Base-by-base conservation (phyloP, 2,113 vertebrate genomes). In the Serranochromis macrocephalus region DNA sequence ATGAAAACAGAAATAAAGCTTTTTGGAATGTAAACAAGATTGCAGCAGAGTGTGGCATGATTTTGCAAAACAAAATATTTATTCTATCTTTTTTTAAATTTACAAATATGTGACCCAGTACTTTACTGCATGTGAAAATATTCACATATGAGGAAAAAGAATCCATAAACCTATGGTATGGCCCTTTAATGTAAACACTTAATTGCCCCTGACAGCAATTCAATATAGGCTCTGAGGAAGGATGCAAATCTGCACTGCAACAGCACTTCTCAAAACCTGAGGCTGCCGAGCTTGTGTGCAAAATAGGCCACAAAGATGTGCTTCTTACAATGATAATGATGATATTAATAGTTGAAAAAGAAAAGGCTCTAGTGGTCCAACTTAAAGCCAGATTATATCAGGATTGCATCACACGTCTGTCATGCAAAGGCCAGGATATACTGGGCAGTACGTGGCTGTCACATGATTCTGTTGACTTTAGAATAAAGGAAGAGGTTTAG, bases 301-400 rank as follows among this genome's bases (percentile, higher is more conserved):
- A 54, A 85, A 57, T 40, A 82, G 7, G 16, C 66, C 38, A 36
- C 45, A 85, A 26, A 82, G 55, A 53, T 88, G 45, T 80, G 26
- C 33, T 61, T 36, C 83, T 89, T 90, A 90, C 85, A 83, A 58
- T 16, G 63, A 90, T 68, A 40, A 45, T 78, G 63, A 83, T n/a
- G 29, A 61, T 40, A 49, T 54, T 71, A 42, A 24, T 71, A 1
- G 71, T 29, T 75, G 36, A 9, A 54, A 53, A 85, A 83, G 33
- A 40, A 87, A 79, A 53, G 83, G 71, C 78, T 87, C 61, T 80
- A 40, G 58, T 82, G 58, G 47, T 85, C 24, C 33, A 86, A 82
- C 58, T 85, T 92, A 95, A 96, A 91, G 45, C 91, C 94, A 93
- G 90, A 93, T 96, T 95, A 95, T 87, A 90, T 92, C 80, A 81